Conservation (phyloP, 2,113 vertebrate species). For the Aptenodytes forsteri region DNA sequence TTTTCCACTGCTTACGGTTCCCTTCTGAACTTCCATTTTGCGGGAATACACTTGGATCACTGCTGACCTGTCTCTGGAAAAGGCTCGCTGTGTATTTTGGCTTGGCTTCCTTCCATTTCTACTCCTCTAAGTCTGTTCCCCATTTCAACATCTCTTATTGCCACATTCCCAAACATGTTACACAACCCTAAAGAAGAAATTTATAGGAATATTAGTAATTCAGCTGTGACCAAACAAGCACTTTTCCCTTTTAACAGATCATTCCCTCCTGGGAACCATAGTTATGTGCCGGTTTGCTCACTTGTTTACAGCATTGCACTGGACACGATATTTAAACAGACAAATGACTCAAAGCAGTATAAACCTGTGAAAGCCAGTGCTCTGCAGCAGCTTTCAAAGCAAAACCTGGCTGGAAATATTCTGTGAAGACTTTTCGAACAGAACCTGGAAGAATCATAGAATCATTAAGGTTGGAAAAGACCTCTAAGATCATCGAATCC, state of each 20-base stretch:
- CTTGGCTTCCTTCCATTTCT: constrained; percentile 65
- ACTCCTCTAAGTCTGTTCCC: constrained; percentile 56
- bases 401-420: constrained; percentile 7
- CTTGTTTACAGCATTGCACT: constrained; percentile 37
- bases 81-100: constrained; percentile 56
- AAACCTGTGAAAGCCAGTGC: background rate
- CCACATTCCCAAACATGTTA: constrained; percentile 54
- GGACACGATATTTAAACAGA: background rate
- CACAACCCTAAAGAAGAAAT: constrained; percentile 50
- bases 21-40: constrained; percentile 65
- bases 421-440: background rate
- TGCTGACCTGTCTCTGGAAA: constrained; percentile 66
- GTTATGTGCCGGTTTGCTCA: constrained; percentile 7
- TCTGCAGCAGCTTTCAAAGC: background rate
- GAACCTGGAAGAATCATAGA: background rate
- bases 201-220: constrained; percentile 59
- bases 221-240: constrained; percentile 29
- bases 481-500: too few species aligned
- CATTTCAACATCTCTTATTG: constrained; percentile 65
- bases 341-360: background rate
- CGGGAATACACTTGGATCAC: constrained; percentile 62
- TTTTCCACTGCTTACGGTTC: constrained; percentile 63
- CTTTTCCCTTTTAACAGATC: constrained; percentile 34
- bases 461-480: too few species aligned
- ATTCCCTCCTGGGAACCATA: background rate